phyloP scores from a whole-genome alignment of 2,888 invertebrate species.

The Aricia artaxerxes region DNA sequence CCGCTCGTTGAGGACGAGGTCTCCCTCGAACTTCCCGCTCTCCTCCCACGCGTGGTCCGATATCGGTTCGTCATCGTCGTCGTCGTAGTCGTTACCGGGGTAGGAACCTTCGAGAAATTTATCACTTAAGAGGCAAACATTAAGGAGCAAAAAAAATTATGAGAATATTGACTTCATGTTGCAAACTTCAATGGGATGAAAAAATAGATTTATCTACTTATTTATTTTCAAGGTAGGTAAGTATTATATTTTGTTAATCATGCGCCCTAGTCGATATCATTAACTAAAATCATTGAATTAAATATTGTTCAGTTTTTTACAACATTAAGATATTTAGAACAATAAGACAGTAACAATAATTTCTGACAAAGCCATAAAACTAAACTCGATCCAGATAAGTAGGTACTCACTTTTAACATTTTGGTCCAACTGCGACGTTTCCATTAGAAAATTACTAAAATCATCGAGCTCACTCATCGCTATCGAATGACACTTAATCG shows the following conservation, averaged over 20 bases:
- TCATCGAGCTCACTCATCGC: constrained; percentile 65
- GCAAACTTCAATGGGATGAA: background rate
- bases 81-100: constrained; percentile 57
- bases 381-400: background rate
- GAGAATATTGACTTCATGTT: background rate
- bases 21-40: constrained; percentile 78
- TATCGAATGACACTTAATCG: constrained; percentile 62
- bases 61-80: constrained; percentile 61
- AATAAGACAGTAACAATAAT: background rate
- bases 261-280: background rate
- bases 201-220: background rate
- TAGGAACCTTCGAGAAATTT: constrained; percentile 49
- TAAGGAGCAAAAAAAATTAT: no score
- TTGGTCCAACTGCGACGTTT: constrained; percentile 68
- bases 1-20: constrained; percentile 71
- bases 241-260: background rate
- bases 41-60: constrained; percentile 75
- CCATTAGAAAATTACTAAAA: constrained; percentile 65
- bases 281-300: background rate
- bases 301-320: background rate
- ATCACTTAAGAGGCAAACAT: background rate
- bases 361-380: background rate
- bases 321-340: background rate
- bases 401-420: constrained; percentile 68
- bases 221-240: background rate